Percentiles rank a stretch among this genome's conserved stretches.
Conservation (phyloP, 1,140 invertebrate genomes). For the Drosophila parabipectinata region DNA sequence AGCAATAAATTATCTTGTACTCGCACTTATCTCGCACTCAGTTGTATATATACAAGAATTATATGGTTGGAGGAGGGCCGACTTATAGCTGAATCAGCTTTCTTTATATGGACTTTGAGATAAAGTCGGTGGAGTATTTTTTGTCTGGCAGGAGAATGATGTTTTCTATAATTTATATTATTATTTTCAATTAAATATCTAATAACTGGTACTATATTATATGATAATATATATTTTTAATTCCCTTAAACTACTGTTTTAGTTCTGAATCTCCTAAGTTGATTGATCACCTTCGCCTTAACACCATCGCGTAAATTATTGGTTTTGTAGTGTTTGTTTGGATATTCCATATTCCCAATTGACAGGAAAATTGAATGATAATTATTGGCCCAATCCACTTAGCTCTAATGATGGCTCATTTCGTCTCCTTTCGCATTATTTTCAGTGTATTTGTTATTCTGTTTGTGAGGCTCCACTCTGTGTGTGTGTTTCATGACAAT, state of each 20-base stretch:
- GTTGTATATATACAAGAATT: not conserved
- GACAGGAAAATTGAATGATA: conserved; percentile 28
- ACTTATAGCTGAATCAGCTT: conserved; percentile 2
- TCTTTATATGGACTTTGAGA: not conserved
- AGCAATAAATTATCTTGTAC: conserved; percentile 46
- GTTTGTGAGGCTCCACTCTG: too few relatives aligned
- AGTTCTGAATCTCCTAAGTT: not conserved
- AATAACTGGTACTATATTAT: not conserved
- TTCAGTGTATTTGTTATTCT: not conserved
- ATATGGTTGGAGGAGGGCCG: conserved; percentile 2
- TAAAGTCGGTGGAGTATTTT: not conserved
- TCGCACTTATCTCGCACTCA: conserved; percentile 3
- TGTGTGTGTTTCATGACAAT: conserved; percentile 24
- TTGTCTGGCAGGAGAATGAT: too few relatives aligned
- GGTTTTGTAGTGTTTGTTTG: not conserved
- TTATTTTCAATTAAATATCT: too few relatives aligned
- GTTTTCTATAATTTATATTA: too few relatives aligned
- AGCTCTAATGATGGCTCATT: conserved; percentile 19
- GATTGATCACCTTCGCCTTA: not conserved
- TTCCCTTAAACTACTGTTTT: not conserved
- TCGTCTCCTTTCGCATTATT: not conserved
- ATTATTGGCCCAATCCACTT: conserved; percentile 13
- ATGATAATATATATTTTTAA: not conserved
- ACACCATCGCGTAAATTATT: not conserved
- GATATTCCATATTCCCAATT: not conserved